Evolutionary conservation across 2,113 vertebrate species (phyloP), one percentile per base, ranked within the genome.

Genomic region (Pycnonotus jocosus): DNA sequence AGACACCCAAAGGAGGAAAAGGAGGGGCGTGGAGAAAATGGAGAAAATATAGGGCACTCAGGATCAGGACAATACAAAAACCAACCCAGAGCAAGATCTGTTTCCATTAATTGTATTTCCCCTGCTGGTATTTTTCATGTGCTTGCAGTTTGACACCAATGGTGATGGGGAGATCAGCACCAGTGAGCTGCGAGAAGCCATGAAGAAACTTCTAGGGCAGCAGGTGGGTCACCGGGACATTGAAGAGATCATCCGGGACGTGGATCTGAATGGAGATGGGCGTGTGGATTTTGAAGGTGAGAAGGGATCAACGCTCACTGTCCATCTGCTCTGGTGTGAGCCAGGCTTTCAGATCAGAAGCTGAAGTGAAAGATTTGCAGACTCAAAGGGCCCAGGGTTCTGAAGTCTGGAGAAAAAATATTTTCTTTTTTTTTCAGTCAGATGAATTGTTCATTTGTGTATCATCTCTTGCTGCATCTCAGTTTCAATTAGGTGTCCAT

Each of bases 221-320:
- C 99, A 99, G 97, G 99, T 99, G 82, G 99, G 99, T 60, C 99
- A 99, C 95, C 98, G 99, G 96, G 99, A 99, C 69, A 98, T 99
- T 73, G 99, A 99, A 93, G 99, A 99, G 86, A 99, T 99, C 89
- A 98, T 99, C 77, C 98, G 98, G 77, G 99, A 99, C 20, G 99
- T 99, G 72, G 99, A 99, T 95, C 98, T 99, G 73, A 99, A 99
- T 5, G 99, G 99, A 80, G 99, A 99, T 21, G 99, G 99, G 70
- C 98, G 98, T 18, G 99, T 99, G 37, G 99, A 99, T 97, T 99
- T 99, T 95, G 99, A 99, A 99, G 99, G 99, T 99, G 98, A 98
- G 97, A 35, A 77, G 81, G 69, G 74, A 66, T 44, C 45, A 65
- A 4, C 0, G 0, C 44, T 92, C 5, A 0, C 66, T 92, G 81